A percentile compares a stretch with the other conserved stretches of the same genome.
Conservation (phyloP, 2,888 invertebrate species). For the Nycteola revayana region DNA sequence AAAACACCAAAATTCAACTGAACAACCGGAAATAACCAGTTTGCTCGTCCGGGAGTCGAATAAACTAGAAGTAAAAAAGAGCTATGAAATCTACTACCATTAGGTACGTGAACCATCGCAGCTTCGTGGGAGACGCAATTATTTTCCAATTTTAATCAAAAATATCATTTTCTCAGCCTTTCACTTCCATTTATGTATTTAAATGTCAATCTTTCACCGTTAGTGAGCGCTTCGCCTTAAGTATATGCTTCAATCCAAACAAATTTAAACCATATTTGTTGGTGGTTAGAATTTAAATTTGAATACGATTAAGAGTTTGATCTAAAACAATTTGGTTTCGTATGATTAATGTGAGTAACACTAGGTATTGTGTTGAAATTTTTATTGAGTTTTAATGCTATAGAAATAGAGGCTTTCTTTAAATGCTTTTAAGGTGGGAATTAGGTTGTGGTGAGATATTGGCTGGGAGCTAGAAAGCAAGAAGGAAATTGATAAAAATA, state of each 20-base stretch:
- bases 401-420: constrained; percentile 32
- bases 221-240: constrained; percentile 54
- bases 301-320: constrained; percentile 25
- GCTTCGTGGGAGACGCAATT: constrained; percentile 80
- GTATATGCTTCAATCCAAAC: constrained; percentile 14
- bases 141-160: constrained; percentile 82
- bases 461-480: constrained; percentile 58
- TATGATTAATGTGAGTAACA: constrained; percentile 75
- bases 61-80: constrained; percentile 62
- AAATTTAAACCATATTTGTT: constrained; percentile 33
- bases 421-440: constrained; percentile 12
- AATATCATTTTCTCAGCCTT: constrained; percentile 75
- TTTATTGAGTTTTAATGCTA: constrained; percentile 18
- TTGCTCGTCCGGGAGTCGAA: constrained; percentile 53
- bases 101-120: constrained; percentile 52
- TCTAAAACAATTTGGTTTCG: constrained; percentile 73
- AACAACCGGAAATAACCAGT: constrained; percentile 61
- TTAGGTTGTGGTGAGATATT: constrained; percentile 19
- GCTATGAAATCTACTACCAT: constrained; percentile 60
- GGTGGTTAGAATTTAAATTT: constrained; percentile 34
- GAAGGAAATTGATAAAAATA: constrained; percentile 65
- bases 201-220: constrained; percentile 77
- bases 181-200: constrained; percentile 81
- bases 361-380: constrained; percentile 52
- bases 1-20: constrained; percentile 9